A percentile compares a stretch with the other conserved stretches of the same genome.
phyloP scores from a whole-genome alignment of 2,113 vertebrate genomes.

The Pelvicachromis taeniatus region DNA sequence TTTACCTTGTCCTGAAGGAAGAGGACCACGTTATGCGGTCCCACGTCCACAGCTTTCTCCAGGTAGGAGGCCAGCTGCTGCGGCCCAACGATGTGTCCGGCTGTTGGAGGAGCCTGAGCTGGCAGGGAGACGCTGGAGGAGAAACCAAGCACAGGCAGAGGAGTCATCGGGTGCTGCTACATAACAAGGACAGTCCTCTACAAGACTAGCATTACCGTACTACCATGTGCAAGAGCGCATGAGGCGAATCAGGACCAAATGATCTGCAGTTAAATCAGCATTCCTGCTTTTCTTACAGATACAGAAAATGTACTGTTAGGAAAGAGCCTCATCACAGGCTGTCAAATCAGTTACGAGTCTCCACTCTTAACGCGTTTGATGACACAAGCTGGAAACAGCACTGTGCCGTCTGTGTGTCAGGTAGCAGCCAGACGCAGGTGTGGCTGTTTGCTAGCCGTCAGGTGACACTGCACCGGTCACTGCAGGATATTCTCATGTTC shows the following conservation, averaged over 20 bases:
- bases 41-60: conserved; percentile 66
- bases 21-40: conserved; percentile 81
- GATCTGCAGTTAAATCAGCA: neutral
- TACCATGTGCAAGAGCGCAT: fast-evolving
- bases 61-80: conserved; percentile 78
- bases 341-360: fast-evolving
- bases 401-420: neutral
- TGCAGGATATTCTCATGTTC: neutral
- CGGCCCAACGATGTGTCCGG: conserved; percentile 79
- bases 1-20: conserved; percentile 86
- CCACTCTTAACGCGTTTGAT: fast-evolving
- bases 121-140: conserved; percentile 32
- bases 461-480: neutral
- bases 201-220: neutral
- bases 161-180: neutral
- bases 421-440: neutral
- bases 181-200: neutral
- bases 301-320: neutral
- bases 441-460: neutral
- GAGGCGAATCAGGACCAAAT: fast-evolving
- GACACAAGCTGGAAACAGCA: neutral
- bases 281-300: neutral
- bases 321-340: neutral
- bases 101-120: conserved; percentile 49
- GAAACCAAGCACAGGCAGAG: neutral